Conservation (phyloP, 2,888 invertebrate genomes). For the Chaitophorus viminalis region DNA sequence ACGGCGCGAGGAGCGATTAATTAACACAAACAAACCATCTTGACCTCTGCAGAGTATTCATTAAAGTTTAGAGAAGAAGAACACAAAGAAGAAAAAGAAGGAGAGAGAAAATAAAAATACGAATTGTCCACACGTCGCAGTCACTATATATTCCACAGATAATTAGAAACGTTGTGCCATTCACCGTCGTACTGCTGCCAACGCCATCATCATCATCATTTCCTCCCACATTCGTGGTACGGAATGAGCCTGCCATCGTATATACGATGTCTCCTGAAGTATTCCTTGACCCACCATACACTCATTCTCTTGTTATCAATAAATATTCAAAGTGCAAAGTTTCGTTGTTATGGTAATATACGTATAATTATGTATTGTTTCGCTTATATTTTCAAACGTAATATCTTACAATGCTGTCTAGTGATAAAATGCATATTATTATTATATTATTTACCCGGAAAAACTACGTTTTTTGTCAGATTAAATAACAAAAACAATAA, state of each 20-base stretch:
- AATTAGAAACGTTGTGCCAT: constrained; percentile 43
- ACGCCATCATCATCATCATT: neutral
- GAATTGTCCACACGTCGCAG: neutral
- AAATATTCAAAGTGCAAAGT: constrained; percentile 6
- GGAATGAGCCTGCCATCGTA: neutral
- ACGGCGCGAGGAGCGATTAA: constrained; percentile 30
- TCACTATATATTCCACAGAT: neutral
- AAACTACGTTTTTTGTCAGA: neutral
- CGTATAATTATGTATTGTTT: too few relatives aligned
- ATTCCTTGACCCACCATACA: neutral
- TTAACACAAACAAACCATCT: constrained; percentile 48
- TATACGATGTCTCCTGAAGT: neutral
- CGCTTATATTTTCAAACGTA: neutral
- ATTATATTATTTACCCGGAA: neutral
- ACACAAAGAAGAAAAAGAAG: neutral
- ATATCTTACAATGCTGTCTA: too few relatives aligned
- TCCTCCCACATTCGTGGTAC: neutral
- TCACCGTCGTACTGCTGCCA: neutral
- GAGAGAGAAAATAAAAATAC: neutral
- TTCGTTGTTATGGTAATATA: neutral
- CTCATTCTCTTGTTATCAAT: neutral
- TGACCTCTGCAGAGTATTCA: constrained; percentile 58
- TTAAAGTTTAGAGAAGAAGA: constrained; percentile 12
- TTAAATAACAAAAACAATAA: too few relatives aligned
- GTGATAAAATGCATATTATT: neutral